phyloP scores from a whole-genome alignment of 2,113 vertebrate genomes.

The Orientallactaga bullata region DNA sequence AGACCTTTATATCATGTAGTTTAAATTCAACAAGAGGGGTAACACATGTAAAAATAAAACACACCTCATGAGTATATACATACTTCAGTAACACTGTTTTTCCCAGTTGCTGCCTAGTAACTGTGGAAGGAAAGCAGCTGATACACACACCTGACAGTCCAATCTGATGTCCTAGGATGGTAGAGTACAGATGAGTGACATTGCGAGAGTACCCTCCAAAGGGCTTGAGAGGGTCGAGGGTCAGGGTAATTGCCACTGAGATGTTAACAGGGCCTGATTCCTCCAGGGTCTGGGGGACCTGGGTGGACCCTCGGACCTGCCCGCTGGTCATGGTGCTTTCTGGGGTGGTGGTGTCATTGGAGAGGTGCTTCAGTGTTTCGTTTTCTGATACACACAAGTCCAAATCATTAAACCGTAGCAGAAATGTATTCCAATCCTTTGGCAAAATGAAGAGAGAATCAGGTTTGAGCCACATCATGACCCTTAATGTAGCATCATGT shows the following conservation, averaged over 20 bases:
- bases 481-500: fast-evolving
- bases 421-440: constrained; percentile 99
- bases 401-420: constrained; percentile 96
- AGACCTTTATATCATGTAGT: background rate
- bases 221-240: constrained; percentile 94
- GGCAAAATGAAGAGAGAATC: constrained; percentile 36
- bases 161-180: constrained; percentile 95
- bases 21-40: constrained; percentile 7
- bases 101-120: background rate
- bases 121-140: background rate
- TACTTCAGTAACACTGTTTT: no score
- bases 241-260: constrained; percentile 96
- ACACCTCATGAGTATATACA: no score
- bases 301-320: constrained; percentile 93
- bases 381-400: constrained; percentile 99
- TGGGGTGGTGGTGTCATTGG: constrained; percentile 93
- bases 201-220: constrained; percentile 98
- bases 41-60: background rate
- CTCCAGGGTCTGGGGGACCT: constrained; percentile 92
- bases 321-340: constrained; percentile 95
- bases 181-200: constrained; percentile 95
- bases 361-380: constrained; percentile 96
- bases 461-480: background rate
- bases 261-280: constrained; percentile 96
- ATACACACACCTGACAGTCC: constrained; percentile 92